Percentiles rank a stretch among this genome's conserved stretches.
These are phyloP conservation scores for Siderastrea siderea DNA, from an alignment of 92 coral and sea anemone species.

Conservation along the genomic window DNA sequence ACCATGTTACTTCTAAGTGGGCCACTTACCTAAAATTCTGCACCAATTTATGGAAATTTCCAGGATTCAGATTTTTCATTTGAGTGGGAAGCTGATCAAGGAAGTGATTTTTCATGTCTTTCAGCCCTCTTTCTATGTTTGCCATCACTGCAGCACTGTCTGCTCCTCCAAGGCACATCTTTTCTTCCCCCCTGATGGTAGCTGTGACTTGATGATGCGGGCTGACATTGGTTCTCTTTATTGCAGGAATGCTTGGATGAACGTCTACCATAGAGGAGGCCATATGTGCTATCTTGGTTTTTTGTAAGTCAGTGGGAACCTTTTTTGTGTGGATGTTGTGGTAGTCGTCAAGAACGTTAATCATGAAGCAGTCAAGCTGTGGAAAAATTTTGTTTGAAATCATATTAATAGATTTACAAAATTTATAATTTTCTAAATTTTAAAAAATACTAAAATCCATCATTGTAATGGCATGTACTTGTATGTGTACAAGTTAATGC, in stretches of 20 bases:
- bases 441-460: no score
- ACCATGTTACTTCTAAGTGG: neutral
- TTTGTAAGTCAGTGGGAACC: constrained; percentile 46
- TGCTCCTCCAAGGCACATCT: constrained; percentile 57
- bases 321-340: constrained; percentile 62
- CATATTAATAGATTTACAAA: neutral
- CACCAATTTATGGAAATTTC: constrained; percentile 39
- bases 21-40: constrained; percentile 44
- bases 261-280: constrained; percentile 65
- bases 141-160: constrained; percentile 25
- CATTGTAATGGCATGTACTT: no score
- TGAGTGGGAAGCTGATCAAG: constrained; percentile 47
- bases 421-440: neutral
- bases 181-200: constrained; percentile 1
- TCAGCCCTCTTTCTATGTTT: constrained; percentile 28
- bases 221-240: constrained; percentile 21
- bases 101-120: constrained; percentile 51
- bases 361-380: constrained; percentile 53
- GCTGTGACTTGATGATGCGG: constrained; percentile 34
- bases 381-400: neutral
- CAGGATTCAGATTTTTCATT: constrained; percentile 52
- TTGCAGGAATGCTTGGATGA: constrained; percentile 50
- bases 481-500: no score
- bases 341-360: constrained; percentile 70
- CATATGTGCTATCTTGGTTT: constrained; percentile 69